Conservation (phyloP, 1,140 invertebrate species). For the Schmidtea mediterranea region DNA sequence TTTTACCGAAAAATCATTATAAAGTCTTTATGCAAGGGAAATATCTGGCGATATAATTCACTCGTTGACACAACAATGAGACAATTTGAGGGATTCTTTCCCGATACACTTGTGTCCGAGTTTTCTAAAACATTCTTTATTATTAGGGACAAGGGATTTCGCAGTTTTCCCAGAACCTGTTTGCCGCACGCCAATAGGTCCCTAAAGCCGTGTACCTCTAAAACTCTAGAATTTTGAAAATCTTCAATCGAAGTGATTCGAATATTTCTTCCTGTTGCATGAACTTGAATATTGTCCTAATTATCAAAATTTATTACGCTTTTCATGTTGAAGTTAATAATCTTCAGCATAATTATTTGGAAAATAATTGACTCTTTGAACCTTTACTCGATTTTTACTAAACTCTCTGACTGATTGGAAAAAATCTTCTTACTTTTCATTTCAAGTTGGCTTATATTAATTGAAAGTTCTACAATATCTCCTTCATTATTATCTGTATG, state of each 20-base stretch:
- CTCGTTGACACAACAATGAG: constrained; percentile 25
- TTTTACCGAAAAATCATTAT: constrained; percentile 45
- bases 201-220: constrained; percentile 35
- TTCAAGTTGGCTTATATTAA: too few relatives aligned
- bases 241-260: constrained; percentile 38
- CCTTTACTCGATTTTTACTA: too few relatives aligned
- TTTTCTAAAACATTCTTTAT: constrained; percentile 32
- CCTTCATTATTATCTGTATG: too few relatives aligned
- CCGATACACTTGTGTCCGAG: constrained; percentile 11
- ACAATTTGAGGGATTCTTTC: constrained; percentile 13
- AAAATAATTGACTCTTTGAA: too few relatives aligned
- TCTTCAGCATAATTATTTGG: not conserved
- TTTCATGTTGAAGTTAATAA: constrained; percentile 33
- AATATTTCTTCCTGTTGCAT: constrained; percentile 40
- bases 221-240: constrained; percentile 36
- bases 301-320: constrained; percentile 77
- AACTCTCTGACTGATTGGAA: too few relatives aligned
- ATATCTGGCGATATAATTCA: constrained; percentile 37
- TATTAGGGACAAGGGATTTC: constrained; percentile 35
- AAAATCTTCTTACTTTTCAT: too few relatives aligned
- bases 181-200: constrained; percentile 27
- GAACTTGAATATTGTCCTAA: constrained; percentile 51
- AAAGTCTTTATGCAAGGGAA: constrained; percentile 9
- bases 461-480: too few relatives aligned
- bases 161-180: constrained; percentile 29